These are phyloP conservation scores for Camponotus floridanus DNA, from an alignment of 1,140 invertebrate species.

Conservation along the genomic window DNA sequence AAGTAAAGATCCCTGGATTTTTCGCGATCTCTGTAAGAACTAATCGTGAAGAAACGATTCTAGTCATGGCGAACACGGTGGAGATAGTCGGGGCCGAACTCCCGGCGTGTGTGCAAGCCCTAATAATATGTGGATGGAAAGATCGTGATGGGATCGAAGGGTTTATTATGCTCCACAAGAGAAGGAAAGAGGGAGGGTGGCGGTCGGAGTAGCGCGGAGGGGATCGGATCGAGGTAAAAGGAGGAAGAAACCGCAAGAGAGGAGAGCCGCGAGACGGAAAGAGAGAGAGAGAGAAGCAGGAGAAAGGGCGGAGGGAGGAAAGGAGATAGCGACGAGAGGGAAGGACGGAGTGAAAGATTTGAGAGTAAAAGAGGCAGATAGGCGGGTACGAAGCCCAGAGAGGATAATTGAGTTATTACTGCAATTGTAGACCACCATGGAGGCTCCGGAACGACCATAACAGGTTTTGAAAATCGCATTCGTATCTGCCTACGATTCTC, in stretches of 20 bases:
- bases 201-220: slow-evolving; percentile 24
- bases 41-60: slow-evolving; percentile 70
- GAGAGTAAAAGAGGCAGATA: slow-evolving; percentile 86
- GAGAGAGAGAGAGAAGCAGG: slow-evolving; percentile 25
- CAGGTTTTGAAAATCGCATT: slow-evolving; percentile 86
- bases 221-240: slow-evolving; percentile 69
- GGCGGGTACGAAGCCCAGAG: slow-evolving; percentile 84
- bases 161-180: slow-evolving; percentile 78
- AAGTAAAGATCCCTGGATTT: slow-evolving; percentile 53
- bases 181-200: not conserved
- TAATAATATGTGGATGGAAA: slow-evolving; percentile 82
- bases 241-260: slow-evolving; percentile 69
- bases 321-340: slow-evolving; percentile 52
- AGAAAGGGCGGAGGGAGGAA: slow-evolving; percentile 29
- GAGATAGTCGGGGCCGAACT: slow-evolving; percentile 25
- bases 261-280: slow-evolving; percentile 31
- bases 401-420: slow-evolving; percentile 87
- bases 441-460: slow-evolving; percentile 84
- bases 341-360: slow-evolving; percentile 85
- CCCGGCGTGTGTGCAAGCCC: slow-evolving; percentile 62
- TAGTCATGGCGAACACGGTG: slow-evolving; percentile 27
- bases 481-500: slow-evolving; percentile 83
- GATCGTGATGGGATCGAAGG: slow-evolving; percentile 83
- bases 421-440: slow-evolving; percentile 87
- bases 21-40: slow-evolving; percentile 63